Evolutionary conservation across 1,140 invertebrate genomes (phyloP).

Genomic region (Drosophila bocki): DNA sequence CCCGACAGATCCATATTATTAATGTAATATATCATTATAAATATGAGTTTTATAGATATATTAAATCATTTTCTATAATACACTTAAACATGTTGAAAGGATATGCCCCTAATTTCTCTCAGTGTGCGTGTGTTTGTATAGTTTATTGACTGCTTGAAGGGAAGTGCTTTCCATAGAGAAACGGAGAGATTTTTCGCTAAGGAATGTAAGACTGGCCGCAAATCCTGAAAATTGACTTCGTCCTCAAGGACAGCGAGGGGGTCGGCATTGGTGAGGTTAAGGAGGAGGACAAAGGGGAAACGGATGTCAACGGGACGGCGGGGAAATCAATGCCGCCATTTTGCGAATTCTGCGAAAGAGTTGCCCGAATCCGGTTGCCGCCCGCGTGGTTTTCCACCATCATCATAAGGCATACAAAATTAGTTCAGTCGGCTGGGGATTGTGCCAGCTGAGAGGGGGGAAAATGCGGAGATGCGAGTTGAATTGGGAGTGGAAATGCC

Average conservation of each 20-base stretch:
- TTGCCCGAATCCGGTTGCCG: constrained; percentile 53
- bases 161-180: constrained; percentile 82
- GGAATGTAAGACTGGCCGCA: constrained; percentile 78
- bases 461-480: constrained; percentile 10
- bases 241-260: constrained; percentile 37
- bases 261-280: not conserved
- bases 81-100: too few species aligned
- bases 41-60: too few species aligned
- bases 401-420: constrained; percentile 81
- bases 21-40: too few species aligned
- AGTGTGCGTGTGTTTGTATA: constrained; percentile 63
- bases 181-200: constrained; percentile 69
- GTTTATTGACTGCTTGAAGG: constrained; percentile 83
- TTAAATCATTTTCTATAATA: too few species aligned
- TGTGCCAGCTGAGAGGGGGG: constrained; percentile 11
- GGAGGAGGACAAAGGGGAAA: not conserved
- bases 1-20: not conserved
- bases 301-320: constrained; percentile 13
- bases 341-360: constrained; percentile 80
- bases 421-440: constrained; percentile 58
- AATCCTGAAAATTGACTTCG: constrained; percentile 84
- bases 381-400: constrained; percentile 39
- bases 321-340: constrained; percentile 82
- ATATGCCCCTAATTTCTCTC: constrained; percentile 4
- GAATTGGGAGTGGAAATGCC: constrained; percentile 17